Percentiles rank a stretch among this genome's conserved stretches.
Conservation (phyloP, 2,113 vertebrate species). For the Oncorhynchus mykiss region DNA sequence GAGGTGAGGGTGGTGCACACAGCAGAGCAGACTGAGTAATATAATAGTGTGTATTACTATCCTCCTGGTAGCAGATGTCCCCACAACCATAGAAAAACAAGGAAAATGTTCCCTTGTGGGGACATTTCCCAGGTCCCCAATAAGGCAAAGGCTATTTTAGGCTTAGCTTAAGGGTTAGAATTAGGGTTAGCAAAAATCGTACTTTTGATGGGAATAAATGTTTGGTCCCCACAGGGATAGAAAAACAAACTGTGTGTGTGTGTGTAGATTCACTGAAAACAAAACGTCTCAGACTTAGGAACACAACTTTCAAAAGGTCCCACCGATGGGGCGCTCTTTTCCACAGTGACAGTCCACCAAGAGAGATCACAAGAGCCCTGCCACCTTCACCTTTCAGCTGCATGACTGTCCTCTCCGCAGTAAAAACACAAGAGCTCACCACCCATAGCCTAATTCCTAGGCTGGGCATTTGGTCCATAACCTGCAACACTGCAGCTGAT, state of each 20-base stretch:
- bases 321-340: background rate
- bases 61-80: no score
- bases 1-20: slow-evolving; percentile 1
- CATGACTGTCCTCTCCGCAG: no score
- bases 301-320: background rate
- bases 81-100: no score
- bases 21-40: no score
- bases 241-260: background rate
- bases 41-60: no score
- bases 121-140: no score
- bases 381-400: background rate
- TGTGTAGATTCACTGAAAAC: background rate
- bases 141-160: no score
- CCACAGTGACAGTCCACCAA: background rate
- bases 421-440: background rate
- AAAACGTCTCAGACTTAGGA: background rate
- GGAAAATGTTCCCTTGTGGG: no score
- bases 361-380: background rate
- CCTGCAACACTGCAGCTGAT: background rate
- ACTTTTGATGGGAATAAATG: no score
- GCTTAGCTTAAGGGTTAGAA: no score
- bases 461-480: background rate
- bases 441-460: background rate
- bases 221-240: no score
- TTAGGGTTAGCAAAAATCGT: no score